Conservation (phyloP, 92 coral and sea anemone genomes). For the Phymanthus crucifer region DNA sequence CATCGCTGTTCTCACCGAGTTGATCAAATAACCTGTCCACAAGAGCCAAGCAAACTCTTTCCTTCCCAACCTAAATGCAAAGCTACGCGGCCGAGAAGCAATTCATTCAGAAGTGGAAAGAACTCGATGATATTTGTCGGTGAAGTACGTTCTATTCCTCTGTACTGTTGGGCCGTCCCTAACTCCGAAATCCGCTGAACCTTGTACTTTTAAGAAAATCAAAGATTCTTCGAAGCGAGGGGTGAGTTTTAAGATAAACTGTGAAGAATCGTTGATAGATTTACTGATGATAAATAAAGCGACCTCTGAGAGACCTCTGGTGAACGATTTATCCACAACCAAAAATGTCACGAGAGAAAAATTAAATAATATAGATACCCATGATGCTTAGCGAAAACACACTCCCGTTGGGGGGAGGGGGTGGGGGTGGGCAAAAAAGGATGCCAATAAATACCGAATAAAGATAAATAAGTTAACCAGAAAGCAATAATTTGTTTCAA, state of each 20-base stretch:
- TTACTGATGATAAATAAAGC: background rate
- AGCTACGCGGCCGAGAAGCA: slow-evolving; percentile 1
- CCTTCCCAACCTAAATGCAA: background rate
- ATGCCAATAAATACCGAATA: background rate
- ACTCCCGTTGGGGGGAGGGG: background rate
- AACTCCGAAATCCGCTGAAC: background rate
- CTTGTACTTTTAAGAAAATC: background rate
- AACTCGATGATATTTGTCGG: background rate
- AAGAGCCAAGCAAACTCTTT: background rate
- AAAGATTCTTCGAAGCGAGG: background rate
- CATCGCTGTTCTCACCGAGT: background rate
- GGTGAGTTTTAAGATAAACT: slow-evolving; percentile 2
- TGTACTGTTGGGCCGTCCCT: background rate
- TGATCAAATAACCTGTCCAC: background rate
- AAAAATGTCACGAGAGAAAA: slow-evolving; percentile 8
- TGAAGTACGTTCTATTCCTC: background rate
- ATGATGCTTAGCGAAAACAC: background rate
- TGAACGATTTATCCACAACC: background rate
- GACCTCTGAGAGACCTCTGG: slow-evolving; percentile 5
- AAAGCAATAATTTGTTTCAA: too few relatives aligned
- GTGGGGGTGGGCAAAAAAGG: background rate
- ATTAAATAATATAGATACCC: background rate
- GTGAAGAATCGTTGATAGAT: slow-evolving; percentile 10
- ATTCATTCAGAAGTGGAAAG: background rate
- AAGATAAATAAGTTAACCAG: background rate